Evolutionary conservation across 2,113 vertebrate species (phyloP), one percentile per base, ranked within the genome.

Genomic region (Oncorhynchus gorbuscha): DNA sequence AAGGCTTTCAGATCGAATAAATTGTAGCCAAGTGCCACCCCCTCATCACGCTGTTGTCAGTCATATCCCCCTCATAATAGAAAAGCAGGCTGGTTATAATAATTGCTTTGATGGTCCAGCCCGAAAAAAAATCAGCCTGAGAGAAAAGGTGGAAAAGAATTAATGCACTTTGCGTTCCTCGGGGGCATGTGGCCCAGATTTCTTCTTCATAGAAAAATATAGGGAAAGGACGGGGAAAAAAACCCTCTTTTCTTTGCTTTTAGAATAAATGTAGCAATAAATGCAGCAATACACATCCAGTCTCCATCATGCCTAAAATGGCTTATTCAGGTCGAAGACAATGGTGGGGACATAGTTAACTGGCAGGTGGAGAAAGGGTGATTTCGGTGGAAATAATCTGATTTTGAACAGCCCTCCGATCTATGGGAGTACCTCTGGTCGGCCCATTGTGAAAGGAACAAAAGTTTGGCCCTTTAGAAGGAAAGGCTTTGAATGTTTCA

Each of bases 131-230:
- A 97, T 96, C 96, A 96, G 94, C 93, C 93, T 93, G 94, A 94
- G 94, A 97, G 94, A 97, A 97, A 97, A 98, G 96, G 97, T 99
- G 97, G 95, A 94, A 98, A 97, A 95, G 95, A 97, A 99, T 96
- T 97, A 95, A 97, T 96, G 95, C 92, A 96, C 94, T 95, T 92
- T 95, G 94, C 90, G 95, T 95, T 97, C 97, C 96, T 97, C 86
- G 93, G 97, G 95, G 97, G 95, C 95, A 94, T 96, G 95, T 99
- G 97, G 95, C 97, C 96, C 96, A 98, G 94, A 96, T 98, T 96
- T 97, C 13, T 94, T 93, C 93, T 94, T 90, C 85, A 82, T 89
- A 90, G 90, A 85, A 91, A 78, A 90, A 85, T 76, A 83, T 76
- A 49, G 71, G 28, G 45, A 26, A 45, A 26, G 64, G 9, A 35